These are phyloP conservation scores for Passer domesticus DNA, from an alignment of 2,113 vertebrate genomes.

Conservation along the genomic window DNA sequence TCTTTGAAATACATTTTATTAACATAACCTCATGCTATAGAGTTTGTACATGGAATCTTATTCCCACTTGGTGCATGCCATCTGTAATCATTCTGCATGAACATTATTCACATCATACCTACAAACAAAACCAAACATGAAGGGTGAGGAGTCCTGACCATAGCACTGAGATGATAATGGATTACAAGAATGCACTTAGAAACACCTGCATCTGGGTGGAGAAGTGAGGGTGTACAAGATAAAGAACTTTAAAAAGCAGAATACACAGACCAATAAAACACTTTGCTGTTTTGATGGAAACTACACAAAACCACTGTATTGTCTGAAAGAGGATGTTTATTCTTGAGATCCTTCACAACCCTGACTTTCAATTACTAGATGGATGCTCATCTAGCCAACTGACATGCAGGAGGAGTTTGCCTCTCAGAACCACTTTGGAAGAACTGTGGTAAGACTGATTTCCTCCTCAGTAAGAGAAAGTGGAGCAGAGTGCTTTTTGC, in stretches of 20 bases:
- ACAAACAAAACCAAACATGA: background rate
- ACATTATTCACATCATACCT: background rate
- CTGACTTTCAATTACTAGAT: background rate
- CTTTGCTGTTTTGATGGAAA: background rate
- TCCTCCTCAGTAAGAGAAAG: background rate
- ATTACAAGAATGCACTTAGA: background rate
- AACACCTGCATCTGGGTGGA: background rate
- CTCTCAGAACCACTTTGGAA: background rate
- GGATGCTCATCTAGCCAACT: background rate
- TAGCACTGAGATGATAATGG: background rate
- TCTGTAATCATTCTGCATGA: background rate
- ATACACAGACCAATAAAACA: background rate
- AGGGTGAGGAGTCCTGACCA: background rate
- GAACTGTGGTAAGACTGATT: background rate
- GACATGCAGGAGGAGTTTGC: background rate
- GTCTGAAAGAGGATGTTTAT: background rate
- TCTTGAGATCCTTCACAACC: background rate
- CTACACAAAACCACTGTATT: background rate
- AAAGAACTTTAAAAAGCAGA: background rate
- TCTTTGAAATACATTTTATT: background rate
- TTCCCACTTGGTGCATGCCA: background rate
- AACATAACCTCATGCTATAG: background rate
- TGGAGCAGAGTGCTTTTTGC: background rate
- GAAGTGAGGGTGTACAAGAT: background rate
- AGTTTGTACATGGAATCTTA: background rate